Percentiles rank a stretch among this genome's conserved stretches.
Evolutionary conservation across 2,797 vertebrate species (phyloP).

Genomic region (Alauda arvensis): DNA sequence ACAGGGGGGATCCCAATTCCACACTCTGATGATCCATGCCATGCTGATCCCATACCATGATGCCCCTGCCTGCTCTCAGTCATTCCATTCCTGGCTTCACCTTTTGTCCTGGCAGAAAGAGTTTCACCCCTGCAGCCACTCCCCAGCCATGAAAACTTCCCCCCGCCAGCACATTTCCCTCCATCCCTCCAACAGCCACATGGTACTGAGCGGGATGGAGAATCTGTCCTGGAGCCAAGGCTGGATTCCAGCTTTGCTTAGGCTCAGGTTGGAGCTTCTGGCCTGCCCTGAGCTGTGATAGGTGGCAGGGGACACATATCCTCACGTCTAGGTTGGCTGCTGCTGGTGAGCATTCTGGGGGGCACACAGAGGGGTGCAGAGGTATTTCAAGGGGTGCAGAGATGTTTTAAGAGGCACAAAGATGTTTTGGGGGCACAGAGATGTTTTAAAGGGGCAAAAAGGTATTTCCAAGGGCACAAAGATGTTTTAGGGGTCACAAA

Average conservation of each 20-base stretch:
- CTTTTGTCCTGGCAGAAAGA: neutral
- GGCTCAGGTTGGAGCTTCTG: neutral
- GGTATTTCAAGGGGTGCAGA: neutral
- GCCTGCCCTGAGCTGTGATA: neutral
- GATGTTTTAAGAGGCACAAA: neutral
- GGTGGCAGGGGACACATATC: neutral
- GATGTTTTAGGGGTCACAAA: neutral
- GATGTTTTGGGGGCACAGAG: neutral
- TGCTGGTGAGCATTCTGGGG: neutral
- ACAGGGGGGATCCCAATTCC: neutral
- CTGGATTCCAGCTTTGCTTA: neutral
- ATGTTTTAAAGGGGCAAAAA: neutral
- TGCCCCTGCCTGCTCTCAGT: neutral
- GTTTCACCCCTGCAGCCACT: fast-evolving
- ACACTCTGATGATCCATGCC: neutral
- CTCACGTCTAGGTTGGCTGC: neutral
- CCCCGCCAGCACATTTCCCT: neutral
- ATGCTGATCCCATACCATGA: fast-evolving
- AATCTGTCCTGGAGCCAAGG: neutral
- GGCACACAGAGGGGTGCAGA: neutral
- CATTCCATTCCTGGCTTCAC: neutral
- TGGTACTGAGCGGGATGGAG: neutral
- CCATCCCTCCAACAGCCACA: neutral
- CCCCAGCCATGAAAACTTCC: neutral
- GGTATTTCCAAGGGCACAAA: neutral